phyloP scores from a whole-genome alignment of 2,888 invertebrate species.

The Physocephala rufipes region DNA sequence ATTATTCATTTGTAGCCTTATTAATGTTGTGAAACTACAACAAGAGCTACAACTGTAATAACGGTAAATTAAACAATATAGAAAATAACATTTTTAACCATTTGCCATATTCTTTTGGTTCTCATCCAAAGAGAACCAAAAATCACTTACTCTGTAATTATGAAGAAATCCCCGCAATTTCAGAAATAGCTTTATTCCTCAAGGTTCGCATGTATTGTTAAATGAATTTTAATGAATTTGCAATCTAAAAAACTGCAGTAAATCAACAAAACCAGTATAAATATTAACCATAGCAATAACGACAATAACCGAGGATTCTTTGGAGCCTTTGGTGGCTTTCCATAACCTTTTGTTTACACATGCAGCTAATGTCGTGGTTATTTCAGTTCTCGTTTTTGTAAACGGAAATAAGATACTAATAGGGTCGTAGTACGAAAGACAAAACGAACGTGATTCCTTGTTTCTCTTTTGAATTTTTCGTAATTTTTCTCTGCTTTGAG shows the following conservation, averaged over 20 bases:
- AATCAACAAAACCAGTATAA: constrained; percentile 2
- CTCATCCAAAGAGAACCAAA: neutral
- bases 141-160: neutral
- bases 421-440: too few relatives aligned
- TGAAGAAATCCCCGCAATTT: neutral
- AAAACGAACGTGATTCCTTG: too few relatives aligned
- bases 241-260: neutral
- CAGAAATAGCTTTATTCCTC: neutral
- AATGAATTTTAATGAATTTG: too few relatives aligned
- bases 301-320: constrained; percentile 8
- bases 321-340: constrained; percentile 1
- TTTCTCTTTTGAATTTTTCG: too few relatives aligned
- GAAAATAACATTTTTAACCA: too few relatives aligned
- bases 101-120: too few relatives aligned
- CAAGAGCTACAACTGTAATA: too few relatives aligned
- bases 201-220: constrained; percentile 2
- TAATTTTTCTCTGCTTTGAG: too few relatives aligned
- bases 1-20: too few relatives aligned
- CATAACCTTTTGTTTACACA: neutral
- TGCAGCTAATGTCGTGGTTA: constrained; percentile 8
- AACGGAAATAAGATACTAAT: too few relatives aligned
- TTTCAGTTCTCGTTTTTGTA: neutral
- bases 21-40: too few relatives aligned
- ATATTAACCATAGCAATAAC: constrained; percentile 2
- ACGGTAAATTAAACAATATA: too few relatives aligned